A percentile compares a stretch with the other conserved stretches of the same genome.
Evolutionary conservation across 2,888 invertebrate species (phyloP).

Genomic region (Ypsolopha scabrella): DNA sequence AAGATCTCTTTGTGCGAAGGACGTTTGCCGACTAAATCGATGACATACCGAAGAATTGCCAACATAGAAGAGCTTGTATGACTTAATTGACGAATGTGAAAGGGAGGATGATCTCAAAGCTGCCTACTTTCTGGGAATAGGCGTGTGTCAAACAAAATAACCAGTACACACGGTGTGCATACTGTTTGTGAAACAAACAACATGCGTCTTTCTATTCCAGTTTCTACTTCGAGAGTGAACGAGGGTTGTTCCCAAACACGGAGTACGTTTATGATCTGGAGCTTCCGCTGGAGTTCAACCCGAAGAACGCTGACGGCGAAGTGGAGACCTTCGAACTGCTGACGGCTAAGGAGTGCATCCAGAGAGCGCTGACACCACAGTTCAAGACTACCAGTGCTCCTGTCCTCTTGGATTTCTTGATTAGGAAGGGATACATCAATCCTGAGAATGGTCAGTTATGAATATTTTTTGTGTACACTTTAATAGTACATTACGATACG

Average conservation of each 20-base stretch:
- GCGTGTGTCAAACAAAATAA: too few relatives aligned
- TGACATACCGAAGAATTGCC: too few relatives aligned
- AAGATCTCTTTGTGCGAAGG: too few relatives aligned
- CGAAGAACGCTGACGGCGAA: slow-evolving; percentile 95
- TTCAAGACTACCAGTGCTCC: slow-evolving; percentile 96
- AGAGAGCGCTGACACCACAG: slow-evolving; percentile 83
- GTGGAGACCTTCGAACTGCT: slow-evolving; percentile 91
- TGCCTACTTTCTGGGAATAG: too few relatives aligned
- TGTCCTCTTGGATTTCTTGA: slow-evolving; percentile 91
- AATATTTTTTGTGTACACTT: background rate
- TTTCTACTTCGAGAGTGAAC: slow-evolving; percentile 92
- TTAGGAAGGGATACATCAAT: slow-evolving; percentile 90
- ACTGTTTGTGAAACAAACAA: too few relatives aligned
- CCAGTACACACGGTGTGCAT: too few relatives aligned
- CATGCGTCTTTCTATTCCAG: slow-evolving; percentile 46
- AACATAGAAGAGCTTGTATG: too few relatives aligned
- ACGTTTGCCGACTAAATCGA: too few relatives aligned
- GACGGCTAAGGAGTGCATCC: slow-evolving; percentile 85
- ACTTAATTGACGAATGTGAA: too few relatives aligned
- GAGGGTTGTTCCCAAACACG: slow-evolving; percentile 94
- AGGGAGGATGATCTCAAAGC: too few relatives aligned
- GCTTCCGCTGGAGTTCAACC: slow-evolving; percentile 89
- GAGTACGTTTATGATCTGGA: slow-evolving; percentile 95
- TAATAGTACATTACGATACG: background rate
- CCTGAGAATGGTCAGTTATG: slow-evolving; percentile 83